Evolutionary conservation across 2,113 vertebrate genomes (phyloP).

Genomic region (Ranitomeya imitator): DNA sequence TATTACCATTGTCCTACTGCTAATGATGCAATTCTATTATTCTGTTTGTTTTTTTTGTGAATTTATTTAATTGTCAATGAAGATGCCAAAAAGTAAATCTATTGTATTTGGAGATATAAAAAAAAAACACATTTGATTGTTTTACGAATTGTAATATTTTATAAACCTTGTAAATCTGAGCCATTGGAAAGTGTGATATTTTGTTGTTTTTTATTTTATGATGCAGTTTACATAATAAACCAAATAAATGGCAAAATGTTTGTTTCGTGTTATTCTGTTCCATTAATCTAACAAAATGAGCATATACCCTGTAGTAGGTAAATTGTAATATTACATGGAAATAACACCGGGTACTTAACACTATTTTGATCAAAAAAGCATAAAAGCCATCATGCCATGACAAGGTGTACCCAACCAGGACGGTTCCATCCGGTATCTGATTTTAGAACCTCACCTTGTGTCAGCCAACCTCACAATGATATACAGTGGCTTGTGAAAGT

Average conservation of each 20-base stretch:
- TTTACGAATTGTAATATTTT: conserved; percentile 62
- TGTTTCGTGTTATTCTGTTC: neutral
- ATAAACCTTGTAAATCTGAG: conserved; percentile 60
- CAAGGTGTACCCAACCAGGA: no score
- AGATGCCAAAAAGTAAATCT: conserved; percentile 60
- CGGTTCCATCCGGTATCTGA: no score
- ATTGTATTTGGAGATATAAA: conserved; percentile 57
- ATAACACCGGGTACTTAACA: no score
- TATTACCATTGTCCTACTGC: conserved; percentile 43
- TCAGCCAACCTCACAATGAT: no score
- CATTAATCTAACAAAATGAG: no score
- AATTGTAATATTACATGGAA: no score
- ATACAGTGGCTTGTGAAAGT: no score
- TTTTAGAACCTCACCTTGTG: no score
- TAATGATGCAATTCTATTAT: conserved; percentile 41
- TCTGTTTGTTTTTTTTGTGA: conserved; percentile 57
- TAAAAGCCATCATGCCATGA: no score
- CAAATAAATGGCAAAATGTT: neutral
- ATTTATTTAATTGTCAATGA: conserved; percentile 56
- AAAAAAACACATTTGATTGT: conserved; percentile 53
- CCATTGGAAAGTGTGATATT: conserved; percentile 44
- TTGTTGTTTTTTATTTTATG: conserved; percentile 34
- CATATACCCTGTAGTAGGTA: no score
- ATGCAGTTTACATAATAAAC: conserved; percentile 49
- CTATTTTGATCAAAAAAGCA: no score